phyloP scores from a whole-genome alignment of 2,113 vertebrate genomes.

The Bos taurus region ARS-UCD2.0 NC_037339.1:54692501-54693000 shows the following conservation, averaged over 20 bases:
- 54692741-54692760: not conserved
- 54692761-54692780: not conserved
- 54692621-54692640: not conserved
- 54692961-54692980: no score
- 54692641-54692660: not conserved
- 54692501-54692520: not conserved
- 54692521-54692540: not conserved
- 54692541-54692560: not conserved
- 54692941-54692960: no score
- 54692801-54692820: not conserved
- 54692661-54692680: not conserved
- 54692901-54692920: not conserved
- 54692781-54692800: not conserved
- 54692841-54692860: not conserved
- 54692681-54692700: not conserved
- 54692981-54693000: no score
- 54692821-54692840: not conserved
- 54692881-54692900: not conserved
- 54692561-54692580: not conserved
- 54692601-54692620: not conserved
- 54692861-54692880: not conserved
- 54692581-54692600: not conserved
- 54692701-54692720: not conserved
- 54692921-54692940: not conserved
- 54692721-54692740: not conserved